phyloP scores from a whole-genome alignment of 2,113 vertebrate genomes.

The Agelaius phoeniceus region DNA sequence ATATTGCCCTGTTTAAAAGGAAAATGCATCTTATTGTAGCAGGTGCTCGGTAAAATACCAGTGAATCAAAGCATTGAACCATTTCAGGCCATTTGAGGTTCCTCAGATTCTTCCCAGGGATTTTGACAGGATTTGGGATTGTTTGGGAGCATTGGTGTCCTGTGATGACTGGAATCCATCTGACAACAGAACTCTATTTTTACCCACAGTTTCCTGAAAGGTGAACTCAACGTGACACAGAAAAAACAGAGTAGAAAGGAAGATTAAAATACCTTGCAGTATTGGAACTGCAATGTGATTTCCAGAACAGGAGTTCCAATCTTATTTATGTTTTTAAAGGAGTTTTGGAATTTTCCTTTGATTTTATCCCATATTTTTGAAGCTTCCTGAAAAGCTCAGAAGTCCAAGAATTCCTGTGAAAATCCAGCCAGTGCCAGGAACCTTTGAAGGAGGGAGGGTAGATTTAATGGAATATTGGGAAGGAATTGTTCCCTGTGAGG shows the following conservation, averaged over 20 bases:
- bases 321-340: neutral
- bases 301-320: neutral
- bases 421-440: neutral
- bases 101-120: neutral
- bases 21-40: neutral
- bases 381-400: neutral
- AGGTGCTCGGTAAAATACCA: neutral
- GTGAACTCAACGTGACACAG: neutral
- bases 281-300: neutral
- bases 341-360: neutral
- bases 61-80: neutral
- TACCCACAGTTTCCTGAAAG: neutral
- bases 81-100: neutral
- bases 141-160: neutral
- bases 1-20: neutral
- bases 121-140: neutral
- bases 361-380: neutral
- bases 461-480: neutral
- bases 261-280: neutral
- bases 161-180: neutral
- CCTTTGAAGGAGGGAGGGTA: neutral
- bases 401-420: neutral
- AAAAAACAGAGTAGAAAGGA: neutral
- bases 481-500: neutral
- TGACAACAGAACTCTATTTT: neutral